Evolutionary conservation across 2,797 vertebrate genomes (phyloP).

Genomic region (Bradypus variegatus): DNA sequence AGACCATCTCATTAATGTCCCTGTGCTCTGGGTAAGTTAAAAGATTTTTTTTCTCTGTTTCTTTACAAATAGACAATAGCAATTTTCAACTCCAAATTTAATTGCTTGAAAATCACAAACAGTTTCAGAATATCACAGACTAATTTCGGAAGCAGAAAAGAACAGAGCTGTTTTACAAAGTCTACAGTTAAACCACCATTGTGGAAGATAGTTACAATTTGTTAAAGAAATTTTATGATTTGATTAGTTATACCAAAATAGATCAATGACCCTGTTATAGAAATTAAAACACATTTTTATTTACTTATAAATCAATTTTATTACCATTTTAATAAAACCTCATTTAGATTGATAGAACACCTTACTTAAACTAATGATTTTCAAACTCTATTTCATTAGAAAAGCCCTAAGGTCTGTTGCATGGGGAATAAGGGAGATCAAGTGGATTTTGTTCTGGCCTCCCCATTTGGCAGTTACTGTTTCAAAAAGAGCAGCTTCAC

Average conservation of each 20-base stretch:
- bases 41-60: slow-evolving; percentile 20
- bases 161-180: not conserved
- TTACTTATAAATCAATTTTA: not conserved
- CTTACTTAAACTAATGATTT: slow-evolving; percentile 18
- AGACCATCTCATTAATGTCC: slow-evolving; percentile 91
- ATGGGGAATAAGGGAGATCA: not conserved
- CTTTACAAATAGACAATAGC: slow-evolving; percentile 39
- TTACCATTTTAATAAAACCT: not conserved
- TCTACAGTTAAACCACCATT: not conserved
- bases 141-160: not conserved
- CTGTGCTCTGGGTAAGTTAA: slow-evolving; percentile 90
- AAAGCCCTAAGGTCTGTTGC: not conserved
- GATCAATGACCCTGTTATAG: not conserved
- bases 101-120: slow-evolving; percentile 1
- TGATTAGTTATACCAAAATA: not conserved
- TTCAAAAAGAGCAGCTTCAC: slow-evolving; percentile 20
- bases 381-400: not conserved
- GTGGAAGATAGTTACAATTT: not conserved
- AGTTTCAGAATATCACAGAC: not conserved
- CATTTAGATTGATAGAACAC: not conserved
- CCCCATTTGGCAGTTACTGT: not conserved
- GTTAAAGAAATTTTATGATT: not conserved
- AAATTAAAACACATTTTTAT: slow-evolving; percentile 15
- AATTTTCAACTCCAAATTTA: slow-evolving; percentile 25
- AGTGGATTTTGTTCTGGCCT: not conserved